Evolutionary conservation across 2,888 invertebrate genomes (phyloP).

Genomic region (Cephalotes varians): DNA sequence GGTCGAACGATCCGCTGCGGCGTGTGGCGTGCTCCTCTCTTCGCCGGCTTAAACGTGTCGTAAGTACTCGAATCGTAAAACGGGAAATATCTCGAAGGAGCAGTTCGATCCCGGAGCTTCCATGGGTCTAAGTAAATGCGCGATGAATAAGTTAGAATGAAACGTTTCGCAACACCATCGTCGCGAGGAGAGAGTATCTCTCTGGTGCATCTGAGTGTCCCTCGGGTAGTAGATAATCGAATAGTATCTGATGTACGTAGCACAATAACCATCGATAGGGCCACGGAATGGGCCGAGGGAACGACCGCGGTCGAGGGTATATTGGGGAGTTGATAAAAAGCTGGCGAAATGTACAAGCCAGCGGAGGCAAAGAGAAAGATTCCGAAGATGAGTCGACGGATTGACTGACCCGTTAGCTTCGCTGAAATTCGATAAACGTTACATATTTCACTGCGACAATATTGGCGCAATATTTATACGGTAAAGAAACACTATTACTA

Average conservation of each 20-base stretch:
- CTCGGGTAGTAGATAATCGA: conserved; percentile 65
- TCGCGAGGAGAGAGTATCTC: conserved; percentile 30
- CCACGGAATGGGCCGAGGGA: conserved; percentile 27
- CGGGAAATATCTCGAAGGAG: conserved; percentile 71
- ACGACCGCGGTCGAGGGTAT: conserved; percentile 14
- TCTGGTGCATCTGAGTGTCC: conserved; percentile 28
- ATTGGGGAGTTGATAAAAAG: conserved; percentile 55
- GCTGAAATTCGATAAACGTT: conserved; percentile 9
- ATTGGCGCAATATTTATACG: conserved; percentile 27
- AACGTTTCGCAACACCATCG: conserved; percentile 50
- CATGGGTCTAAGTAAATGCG: conserved; percentile 78
- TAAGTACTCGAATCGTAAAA: conserved; percentile 74
- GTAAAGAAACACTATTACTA: not conserved
- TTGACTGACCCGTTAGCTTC: not conserved
- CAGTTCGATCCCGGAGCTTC: conserved; percentile 68
- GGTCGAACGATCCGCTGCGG: conserved; percentile 44
- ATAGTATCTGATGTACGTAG: conserved; percentile 65
- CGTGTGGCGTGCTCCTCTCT: conserved; percentile 39
- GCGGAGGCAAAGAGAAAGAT: not conserved
- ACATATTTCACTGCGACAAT: not conserved
- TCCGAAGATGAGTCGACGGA: not conserved
- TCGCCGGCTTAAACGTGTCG: conserved; percentile 69
- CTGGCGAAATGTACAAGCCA: not conserved
- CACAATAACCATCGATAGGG: conserved; percentile 64
- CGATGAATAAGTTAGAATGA: conserved; percentile 79